A percentile compares a stretch with the other conserved stretches of the same genome.
These are phyloP conservation scores for Serinus canaria DNA, from an alignment of 2,113 vertebrate genomes.

Conservation along the genomic window DNA sequence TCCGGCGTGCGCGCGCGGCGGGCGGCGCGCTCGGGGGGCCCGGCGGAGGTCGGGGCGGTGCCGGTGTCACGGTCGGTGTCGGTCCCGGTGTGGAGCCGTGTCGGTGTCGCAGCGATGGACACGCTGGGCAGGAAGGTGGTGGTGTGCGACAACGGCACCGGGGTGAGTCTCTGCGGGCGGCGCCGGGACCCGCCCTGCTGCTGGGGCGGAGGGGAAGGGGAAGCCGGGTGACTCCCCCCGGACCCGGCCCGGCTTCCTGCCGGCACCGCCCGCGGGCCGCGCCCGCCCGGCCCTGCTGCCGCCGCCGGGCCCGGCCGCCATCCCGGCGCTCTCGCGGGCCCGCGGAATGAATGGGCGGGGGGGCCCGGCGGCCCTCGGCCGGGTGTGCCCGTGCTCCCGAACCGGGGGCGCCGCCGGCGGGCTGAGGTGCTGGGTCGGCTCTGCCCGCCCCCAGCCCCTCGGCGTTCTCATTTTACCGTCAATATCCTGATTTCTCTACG, in stretches of 20 bases:
- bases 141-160: too few species aligned
- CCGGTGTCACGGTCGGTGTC: too few species aligned
- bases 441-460: not conserved
- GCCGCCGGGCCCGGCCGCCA: not conserved
- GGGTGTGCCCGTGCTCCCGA: not conserved
- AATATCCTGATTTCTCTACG: rapidly evolving
- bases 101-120: too few species aligned
- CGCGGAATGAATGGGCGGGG: conserved; percentile 25
- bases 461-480: not conserved
- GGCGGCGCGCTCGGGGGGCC: too few species aligned
- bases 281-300: not conserved
- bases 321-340: not conserved
- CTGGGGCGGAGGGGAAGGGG: not conserved
- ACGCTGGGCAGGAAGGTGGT: too few species aligned
- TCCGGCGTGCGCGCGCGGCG: too few species aligned
- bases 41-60: too few species aligned
- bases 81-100: too few species aligned
- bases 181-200: not conserved
- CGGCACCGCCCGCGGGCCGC: not conserved
- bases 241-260: not conserved
- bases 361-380: not conserved
- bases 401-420: not conserved
- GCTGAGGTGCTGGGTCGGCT: not conserved
- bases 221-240: not conserved
- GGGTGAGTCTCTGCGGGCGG: too few species aligned